A percentile compares a stretch with the other conserved stretches of the same genome.
Evolutionary conservation across 1,140 invertebrate species (phyloP).

Genomic region (Drosophila virilis): DNA sequence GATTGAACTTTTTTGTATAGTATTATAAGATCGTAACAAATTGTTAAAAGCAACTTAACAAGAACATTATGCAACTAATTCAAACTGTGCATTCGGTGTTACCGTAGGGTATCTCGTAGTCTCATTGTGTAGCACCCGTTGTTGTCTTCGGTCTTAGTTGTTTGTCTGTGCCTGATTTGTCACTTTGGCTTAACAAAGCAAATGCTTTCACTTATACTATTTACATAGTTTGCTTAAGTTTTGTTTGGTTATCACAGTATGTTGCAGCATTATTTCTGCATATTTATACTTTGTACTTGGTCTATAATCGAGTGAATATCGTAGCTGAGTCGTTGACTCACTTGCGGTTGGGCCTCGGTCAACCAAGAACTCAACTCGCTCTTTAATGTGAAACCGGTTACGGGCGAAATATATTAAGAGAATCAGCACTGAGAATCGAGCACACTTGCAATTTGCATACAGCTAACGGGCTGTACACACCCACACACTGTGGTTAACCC

Average conservation of each 20-base stretch:
- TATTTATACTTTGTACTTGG: conserved; percentile 29
- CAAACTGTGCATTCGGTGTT: neutral
- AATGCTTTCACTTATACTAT: conserved; percentile 10
- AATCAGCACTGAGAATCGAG: neutral
- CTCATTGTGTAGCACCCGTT: neutral
- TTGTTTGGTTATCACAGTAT: conserved; percentile 30
- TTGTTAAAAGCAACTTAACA: too few relatives aligned
- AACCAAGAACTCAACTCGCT: conserved; percentile 20
- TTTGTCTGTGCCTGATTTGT: conserved; percentile 7
- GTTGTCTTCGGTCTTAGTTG: neutral
- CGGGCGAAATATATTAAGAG: neutral
- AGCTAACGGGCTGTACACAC: conserved; percentile 43
- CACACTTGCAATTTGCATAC: conserved; percentile 60
- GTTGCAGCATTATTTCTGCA: conserved; percentile 16
- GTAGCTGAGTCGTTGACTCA: conserved; percentile 26
- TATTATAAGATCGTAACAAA: too few relatives aligned
- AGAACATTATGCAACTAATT: too few relatives aligned
- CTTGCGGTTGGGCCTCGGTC: conserved; percentile 22
- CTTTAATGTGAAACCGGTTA: conserved; percentile 51
- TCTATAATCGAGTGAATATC: conserved; percentile 14
- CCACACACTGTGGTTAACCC: conserved; percentile 31
- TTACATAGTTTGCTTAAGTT: conserved; percentile 19
- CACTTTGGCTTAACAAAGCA: conserved; percentile 5
- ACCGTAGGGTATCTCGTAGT: neutral
- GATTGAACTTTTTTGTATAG: too few relatives aligned